These are phyloP conservation scores for Zaprionus lachaisei DNA, from an alignment of 1,140 invertebrate species.

Conservation along the genomic window DNA sequence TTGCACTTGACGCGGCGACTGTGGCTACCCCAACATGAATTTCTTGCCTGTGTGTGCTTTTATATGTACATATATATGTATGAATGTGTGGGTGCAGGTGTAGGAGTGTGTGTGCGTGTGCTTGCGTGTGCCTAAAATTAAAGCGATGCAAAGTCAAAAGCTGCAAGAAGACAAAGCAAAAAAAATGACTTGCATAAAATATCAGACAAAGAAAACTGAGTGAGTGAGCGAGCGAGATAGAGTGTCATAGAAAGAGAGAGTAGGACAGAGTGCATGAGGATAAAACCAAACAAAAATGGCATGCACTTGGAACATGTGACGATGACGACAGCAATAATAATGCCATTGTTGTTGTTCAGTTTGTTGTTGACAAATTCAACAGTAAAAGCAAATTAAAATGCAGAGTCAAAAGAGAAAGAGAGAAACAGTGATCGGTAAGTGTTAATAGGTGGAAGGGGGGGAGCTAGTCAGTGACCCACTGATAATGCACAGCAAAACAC, in stretches of 20 bases:
- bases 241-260: constrained; percentile 3
- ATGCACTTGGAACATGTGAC: constrained; percentile 71
- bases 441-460: neutral
- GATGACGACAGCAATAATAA: constrained; percentile 43
- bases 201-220: constrained; percentile 55
- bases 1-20: constrained; percentile 67
- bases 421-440: constrained; percentile 3
- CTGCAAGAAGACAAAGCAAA: constrained; percentile 31
- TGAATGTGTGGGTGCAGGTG: constrained; percentile 46
- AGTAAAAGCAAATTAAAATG: constrained; percentile 5
- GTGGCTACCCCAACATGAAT: constrained; percentile 77
- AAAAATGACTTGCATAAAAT: constrained; percentile 51
- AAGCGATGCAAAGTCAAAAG: constrained; percentile 39
- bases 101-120: constrained; percentile 15
- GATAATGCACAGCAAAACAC: constrained; percentile 61
- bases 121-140: constrained; percentile 68
- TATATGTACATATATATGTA: constrained; percentile 14
- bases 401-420: neutral
- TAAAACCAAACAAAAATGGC: constrained; percentile 43
- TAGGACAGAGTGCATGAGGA: neutral
- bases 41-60: constrained; percentile 37
- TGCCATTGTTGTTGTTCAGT: constrained; percentile 1
- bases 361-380: constrained; percentile 1
- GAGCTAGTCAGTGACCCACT: constrained; percentile 62
- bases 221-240: constrained; percentile 9